phyloP scores from a whole-genome alignment of 2,113 vertebrate genomes.

The Steatornis caripensis region DNA sequence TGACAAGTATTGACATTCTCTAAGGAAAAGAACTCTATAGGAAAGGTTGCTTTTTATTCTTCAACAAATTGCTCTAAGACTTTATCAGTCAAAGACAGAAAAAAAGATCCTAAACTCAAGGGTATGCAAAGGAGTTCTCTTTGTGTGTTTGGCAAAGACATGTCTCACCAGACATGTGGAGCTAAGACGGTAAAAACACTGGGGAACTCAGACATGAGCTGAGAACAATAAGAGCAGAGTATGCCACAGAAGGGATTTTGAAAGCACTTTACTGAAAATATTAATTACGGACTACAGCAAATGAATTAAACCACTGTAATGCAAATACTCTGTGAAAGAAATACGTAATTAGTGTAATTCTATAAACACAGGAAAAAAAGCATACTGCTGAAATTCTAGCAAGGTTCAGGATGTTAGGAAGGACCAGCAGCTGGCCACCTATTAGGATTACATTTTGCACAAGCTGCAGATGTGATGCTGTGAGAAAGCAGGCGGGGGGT shows the following conservation, averaged over 20 bases:
- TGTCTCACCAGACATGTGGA: not conserved
- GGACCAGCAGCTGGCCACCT: not conserved
- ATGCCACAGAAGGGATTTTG: not conserved
- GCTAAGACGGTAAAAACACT: not conserved
- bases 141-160: not conserved
- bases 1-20: slow-evolving; percentile 20
- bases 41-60: not conserved
- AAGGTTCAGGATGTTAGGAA: not conserved
- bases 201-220: not conserved
- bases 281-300: not conserved
- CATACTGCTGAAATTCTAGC: not conserved
- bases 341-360: not conserved
- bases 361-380: not conserved
- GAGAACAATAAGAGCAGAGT: not conserved
- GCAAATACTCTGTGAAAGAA: not conserved
- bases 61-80: not conserved
- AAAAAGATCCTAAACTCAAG: not conserved
- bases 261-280: not conserved
- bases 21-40: not conserved
- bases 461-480: not conserved
- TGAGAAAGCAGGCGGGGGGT: not conserved
- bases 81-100: not conserved
- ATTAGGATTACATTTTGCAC: not conserved
- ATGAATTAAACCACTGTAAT: not conserved
- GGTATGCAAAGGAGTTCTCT: not conserved